phyloP scores from a whole-genome alignment of 1,140 invertebrate genomes.

The Atta cephalotes region DNA sequence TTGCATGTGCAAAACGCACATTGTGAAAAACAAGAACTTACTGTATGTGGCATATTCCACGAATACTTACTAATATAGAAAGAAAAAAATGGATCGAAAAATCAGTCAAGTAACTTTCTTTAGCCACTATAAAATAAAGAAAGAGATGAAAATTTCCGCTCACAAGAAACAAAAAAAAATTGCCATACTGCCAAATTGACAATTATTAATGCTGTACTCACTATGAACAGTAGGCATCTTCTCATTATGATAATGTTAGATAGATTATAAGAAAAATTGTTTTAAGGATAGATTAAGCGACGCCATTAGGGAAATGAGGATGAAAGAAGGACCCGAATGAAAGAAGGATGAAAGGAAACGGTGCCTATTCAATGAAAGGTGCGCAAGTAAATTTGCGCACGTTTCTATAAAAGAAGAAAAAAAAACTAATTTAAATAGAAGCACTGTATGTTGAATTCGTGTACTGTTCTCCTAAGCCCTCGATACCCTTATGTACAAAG shows the following conservation, averaged over 20 bases:
- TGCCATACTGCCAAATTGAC: conserved; percentile 86
- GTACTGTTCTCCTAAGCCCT: conserved; percentile 81
- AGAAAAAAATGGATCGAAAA: conserved; percentile 21
- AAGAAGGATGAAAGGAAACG: conserved; percentile 80
- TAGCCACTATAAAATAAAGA: conserved; percentile 58
- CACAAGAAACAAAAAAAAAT: conserved; percentile 81
- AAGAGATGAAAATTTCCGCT: conserved; percentile 78
- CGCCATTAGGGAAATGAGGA: conserved; percentile 77
- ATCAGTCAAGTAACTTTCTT: conserved; percentile 38
- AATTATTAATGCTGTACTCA: conserved; percentile 83
- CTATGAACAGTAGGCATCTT: conserved; percentile 84
- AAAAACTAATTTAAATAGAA: conserved; percentile 80
- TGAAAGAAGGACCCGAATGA: conserved; percentile 69
- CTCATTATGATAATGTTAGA: conserved; percentile 84
- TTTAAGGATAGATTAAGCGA: conserved; percentile 81
- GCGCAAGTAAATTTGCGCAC: conserved; percentile 73
- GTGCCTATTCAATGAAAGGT: conserved; percentile 80
- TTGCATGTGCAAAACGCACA: conserved; percentile 3
- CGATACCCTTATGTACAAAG: conserved; percentile 83
- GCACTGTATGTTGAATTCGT: conserved; percentile 83
- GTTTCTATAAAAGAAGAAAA: conserved; percentile 71
- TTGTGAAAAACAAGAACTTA: conserved; percentile 11
- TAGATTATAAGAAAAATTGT: conserved; percentile 83
- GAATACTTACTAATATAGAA: conserved; percentile 67
- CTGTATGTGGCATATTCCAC: conserved; percentile 59